Conservation (phyloP, 2,888 invertebrate species). For the Pristionchus exspectatus region DNA sequence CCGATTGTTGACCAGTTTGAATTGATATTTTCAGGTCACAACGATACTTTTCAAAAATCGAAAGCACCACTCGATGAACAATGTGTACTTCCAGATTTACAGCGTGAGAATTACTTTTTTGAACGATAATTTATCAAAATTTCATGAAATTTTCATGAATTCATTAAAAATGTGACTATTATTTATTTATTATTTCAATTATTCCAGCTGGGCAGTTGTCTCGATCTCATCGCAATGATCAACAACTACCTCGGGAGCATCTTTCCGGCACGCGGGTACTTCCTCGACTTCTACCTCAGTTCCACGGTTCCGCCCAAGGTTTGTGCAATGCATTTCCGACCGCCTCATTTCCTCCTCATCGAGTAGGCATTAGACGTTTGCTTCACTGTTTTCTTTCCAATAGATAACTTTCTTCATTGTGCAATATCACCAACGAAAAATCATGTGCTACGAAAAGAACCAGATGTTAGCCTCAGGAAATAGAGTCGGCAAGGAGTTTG, state of each 20-base stretch:
- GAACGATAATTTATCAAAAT: no score
- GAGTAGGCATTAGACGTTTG: background rate
- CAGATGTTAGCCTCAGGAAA: background rate
- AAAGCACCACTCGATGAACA: constrained; percentile 27
- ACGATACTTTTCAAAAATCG: background rate
- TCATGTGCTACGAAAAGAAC: no score
- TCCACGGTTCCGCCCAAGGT: background rate
- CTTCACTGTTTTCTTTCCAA: no score
- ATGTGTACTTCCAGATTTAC: constrained; percentile 28
- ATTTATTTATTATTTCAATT: no score
- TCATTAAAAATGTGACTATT: no score
- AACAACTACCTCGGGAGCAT: constrained; percentile 14
- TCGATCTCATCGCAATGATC: constrained; percentile 22
- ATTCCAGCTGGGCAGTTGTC: background rate
- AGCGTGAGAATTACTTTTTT: no score
- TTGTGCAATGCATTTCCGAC: background rate
- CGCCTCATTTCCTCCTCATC: background rate
- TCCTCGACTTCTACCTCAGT: constrained; percentile 5
- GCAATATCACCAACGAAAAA: no score
- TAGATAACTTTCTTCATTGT: no score
- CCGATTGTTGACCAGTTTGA: background rate
- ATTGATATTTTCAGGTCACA: background rate
- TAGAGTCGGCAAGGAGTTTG: background rate
- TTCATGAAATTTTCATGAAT: no score
- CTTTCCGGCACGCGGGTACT: constrained; percentile 2